Base-by-base conservation (phyloP, 2,888 invertebrate species). In the Pterobdella sp. region DNA sequence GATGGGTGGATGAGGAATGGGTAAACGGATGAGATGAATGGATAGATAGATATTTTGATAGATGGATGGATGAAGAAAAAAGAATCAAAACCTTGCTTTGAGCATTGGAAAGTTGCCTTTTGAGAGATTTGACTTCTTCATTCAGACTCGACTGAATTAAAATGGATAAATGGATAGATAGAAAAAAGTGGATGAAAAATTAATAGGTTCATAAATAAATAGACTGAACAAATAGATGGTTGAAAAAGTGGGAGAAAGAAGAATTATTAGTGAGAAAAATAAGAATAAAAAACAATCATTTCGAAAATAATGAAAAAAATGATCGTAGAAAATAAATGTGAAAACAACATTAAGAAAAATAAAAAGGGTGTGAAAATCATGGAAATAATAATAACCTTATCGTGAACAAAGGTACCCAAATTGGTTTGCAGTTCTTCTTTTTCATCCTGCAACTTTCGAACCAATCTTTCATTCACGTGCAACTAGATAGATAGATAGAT, bases 1-100 rank as follows among this genome's bases (percentile, higher is more conserved):
- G 22, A 22, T 42, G 22, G 49, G 7, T 14, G 49, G 49, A 83
- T 93, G 92, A 80, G 89, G 88, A 88, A 87, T 80, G 7, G 35
- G 35, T 35, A 67, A 32, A 10, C 29, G 31, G 4, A 34, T 7
- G 14, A 22, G 35, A 10, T 7, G 4, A 67, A 67, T 7, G 31
- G 14, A 67, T 7, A 10, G 10, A 10, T 34, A 67, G 22, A 10
- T 14, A 26, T 63, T 14, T 7, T 63, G 10, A 10, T 29, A 63
- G 63, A 18, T 14, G 63, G 7, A 63, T 7, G 7, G n/a, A 7
- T 26, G n/a, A 63, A 63, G n/a, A 63, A 63, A 63, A 63, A 63
- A 63, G n/a, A 29, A 65, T 7, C 7, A 1, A 3, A 32, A 71
- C 71, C 71, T 71, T 71, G 31, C 63, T n/a, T 63, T 71, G 29